phyloP scores from a whole-genome alignment of 2,888 invertebrate genomes.

The Cotesia congregata region DNA sequence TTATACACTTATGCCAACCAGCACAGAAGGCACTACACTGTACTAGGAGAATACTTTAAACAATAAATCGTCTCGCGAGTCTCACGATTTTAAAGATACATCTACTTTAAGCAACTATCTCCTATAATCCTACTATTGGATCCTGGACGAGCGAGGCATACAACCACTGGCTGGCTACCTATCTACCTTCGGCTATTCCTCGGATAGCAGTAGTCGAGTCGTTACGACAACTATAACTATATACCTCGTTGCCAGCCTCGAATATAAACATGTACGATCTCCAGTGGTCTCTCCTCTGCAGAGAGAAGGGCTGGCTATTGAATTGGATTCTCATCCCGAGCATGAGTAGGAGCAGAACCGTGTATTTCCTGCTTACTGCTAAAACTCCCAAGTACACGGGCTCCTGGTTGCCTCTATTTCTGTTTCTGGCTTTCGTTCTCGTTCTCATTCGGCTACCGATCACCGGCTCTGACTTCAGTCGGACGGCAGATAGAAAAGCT shows the following conservation, averaged over 20 bases:
- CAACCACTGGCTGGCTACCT: background rate
- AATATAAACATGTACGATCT: slow-evolving; percentile 4
- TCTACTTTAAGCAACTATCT: slow-evolving; percentile 38
- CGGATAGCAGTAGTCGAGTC: background rate
- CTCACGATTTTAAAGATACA: slow-evolving; percentile 56
- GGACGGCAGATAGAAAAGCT: background rate
- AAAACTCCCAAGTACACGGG: background rate
- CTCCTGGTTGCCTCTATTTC: too few species aligned
- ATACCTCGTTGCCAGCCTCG: slow-evolving; percentile 25
- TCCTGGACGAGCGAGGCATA: background rate
- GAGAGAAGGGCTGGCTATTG: background rate
- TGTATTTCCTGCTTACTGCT: slow-evolving; percentile 57
- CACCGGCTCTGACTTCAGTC: background rate
- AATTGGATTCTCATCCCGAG: slow-evolving; percentile 34
- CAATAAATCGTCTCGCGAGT: slow-evolving; percentile 59
- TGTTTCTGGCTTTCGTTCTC: slow-evolving; percentile 33
- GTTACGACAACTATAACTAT: slow-evolving; percentile 4
- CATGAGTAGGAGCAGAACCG: slow-evolving; percentile 43
- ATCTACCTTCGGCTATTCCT: background rate
- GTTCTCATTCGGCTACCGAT: background rate
- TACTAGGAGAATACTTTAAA: slow-evolving; percentile 48
- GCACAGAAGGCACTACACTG: too few species aligned
- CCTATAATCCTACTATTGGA: slow-evolving; percentile 21
- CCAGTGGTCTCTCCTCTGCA: slow-evolving; percentile 28
- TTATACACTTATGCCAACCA: too few species aligned